Evolutionary conservation across 2,797 vertebrate genomes (phyloP), one percentile per base, ranked within the genome.

Genomic region (Siniperca obscura): DNA sequence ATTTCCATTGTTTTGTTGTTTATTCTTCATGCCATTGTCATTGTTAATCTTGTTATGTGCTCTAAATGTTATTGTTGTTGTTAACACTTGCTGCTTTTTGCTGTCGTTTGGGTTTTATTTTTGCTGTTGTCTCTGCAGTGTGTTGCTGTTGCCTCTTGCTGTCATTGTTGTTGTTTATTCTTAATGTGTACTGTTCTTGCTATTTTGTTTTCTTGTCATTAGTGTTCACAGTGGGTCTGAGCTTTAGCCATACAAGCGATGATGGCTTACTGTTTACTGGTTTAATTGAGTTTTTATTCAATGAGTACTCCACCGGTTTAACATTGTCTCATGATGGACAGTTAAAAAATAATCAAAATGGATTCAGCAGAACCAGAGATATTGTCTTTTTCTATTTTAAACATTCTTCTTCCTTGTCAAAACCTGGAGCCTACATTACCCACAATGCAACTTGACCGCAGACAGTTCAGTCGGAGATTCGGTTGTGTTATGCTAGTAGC

Each of bases 1-100:
- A 14, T 69, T 75, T 82, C 7, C n/a, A 21, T 84, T 50, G 71
- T 78, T 78, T 53, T 17, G 44, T 78, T 70, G 12, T 79, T 79
- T 60, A 8, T 74, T 69, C 30, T 67, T 22, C 46, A n/a, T 53
- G 55, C 59, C 80, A 78, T 66, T 12, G 53, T 77, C 27, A 16
- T 36, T 22, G 74, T 83, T 61, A 10, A 38, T 64, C 52, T 57
- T 5, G 70, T 64, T 25, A 4, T 59, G 9, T 53, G 36, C 50
- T 68, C 25, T 75, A 3, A 38, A 22, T 71, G 48, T 60, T 61
- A 0, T 3, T 56, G 21, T 17, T 56, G 44, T 38, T 62, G 67
- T 80, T 16, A 40, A 74, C 36, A 22, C 5, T 64, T 52, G 59
- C 56, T 85, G 57, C 52, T 73, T 78, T 19, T 60, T 27, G 16